Evolutionary conservation across 2,888 invertebrate species (phyloP).

Genomic region (Priocnemis perturbator): DNA sequence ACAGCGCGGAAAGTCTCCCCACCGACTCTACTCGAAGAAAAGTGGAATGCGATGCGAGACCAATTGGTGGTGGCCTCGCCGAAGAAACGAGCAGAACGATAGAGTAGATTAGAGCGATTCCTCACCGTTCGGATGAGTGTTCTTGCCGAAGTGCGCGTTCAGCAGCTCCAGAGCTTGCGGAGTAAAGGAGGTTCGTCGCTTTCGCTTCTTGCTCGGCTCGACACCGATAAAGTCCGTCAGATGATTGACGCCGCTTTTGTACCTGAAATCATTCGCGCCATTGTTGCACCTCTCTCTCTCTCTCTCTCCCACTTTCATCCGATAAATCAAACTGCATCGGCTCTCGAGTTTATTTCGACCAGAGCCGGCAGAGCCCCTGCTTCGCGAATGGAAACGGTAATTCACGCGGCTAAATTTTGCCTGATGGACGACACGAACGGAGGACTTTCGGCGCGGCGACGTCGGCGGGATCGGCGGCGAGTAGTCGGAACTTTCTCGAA

Average conservation of each 20-base stretch:
- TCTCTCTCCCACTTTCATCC: no score
- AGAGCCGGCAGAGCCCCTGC: no score
- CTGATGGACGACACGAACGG: no score
- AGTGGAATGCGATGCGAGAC: no score
- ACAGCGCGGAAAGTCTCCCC: no score
- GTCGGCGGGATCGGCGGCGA: no score
- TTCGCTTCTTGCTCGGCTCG: constrained; percentile 97
- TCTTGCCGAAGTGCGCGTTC: constrained; percentile 96
- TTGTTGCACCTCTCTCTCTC: constrained; percentile 60
- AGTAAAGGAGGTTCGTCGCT: constrained; percentile 96
- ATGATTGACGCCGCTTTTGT: constrained; percentile 94
- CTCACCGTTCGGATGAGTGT: constrained; percentile 98
- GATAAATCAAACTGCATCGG: constrained; percentile 64
- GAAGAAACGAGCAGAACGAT: no score
- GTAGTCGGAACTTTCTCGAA: constrained; percentile 23
- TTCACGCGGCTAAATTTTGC: no score
- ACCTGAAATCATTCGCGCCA: constrained; percentile 81
- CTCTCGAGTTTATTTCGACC: constrained; percentile 7
- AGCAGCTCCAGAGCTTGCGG: constrained; percentile 96
- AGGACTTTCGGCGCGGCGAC: no score
- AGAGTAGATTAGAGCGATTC: constrained; percentile 13
- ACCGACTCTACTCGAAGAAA: no score
- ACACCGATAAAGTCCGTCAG: constrained; percentile 97
- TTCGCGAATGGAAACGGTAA: no score
- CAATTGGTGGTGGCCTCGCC: no score